These are phyloP conservation scores for Girardia tigrina DNA, from an alignment of 2,888 invertebrate species.

Conservation along the genomic window DNA sequence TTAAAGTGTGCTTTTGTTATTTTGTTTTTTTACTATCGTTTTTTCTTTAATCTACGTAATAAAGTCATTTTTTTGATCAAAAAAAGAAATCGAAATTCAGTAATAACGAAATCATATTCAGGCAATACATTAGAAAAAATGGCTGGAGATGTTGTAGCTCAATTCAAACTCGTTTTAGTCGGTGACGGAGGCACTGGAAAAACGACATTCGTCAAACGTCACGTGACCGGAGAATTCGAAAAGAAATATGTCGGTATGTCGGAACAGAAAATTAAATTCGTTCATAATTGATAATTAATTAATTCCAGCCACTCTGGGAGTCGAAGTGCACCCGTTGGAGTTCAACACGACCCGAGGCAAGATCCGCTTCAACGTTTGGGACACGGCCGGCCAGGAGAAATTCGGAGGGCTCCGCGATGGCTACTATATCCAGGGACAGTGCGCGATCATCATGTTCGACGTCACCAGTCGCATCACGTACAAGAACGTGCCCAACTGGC, in stretches of 20 bases:
- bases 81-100: too few species aligned
- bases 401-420: constrained; percentile 96
- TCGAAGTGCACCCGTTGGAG: constrained; percentile 92
- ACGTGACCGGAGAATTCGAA: constrained; percentile 98
- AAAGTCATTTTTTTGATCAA: too few species aligned
- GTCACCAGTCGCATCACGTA: constrained; percentile 97
- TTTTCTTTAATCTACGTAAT: too few species aligned
- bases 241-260: constrained; percentile 78
- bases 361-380: constrained; percentile 97
- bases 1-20: neutral
- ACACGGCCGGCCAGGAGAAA: constrained; percentile 97
- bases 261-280: neutral
- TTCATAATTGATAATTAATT: neutral
- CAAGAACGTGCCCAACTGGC: constrained; percentile 99
- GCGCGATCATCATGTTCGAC: constrained; percentile 96
- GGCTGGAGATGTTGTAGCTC: constrained; percentile 16
- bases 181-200: constrained; percentile 99
- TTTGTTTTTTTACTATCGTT: too few species aligned
- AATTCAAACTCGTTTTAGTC: constrained; percentile 71
- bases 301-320: constrained; percentile 76
- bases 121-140: neutral
- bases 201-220: constrained; percentile 97
- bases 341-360: constrained; percentile 95
- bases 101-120: neutral
- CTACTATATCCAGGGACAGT: constrained; percentile 81